Evolutionary conservation across 2,888 invertebrate genomes (phyloP), one percentile per base, ranked within the genome.

Genomic region (Torymus auratus): DNA sequence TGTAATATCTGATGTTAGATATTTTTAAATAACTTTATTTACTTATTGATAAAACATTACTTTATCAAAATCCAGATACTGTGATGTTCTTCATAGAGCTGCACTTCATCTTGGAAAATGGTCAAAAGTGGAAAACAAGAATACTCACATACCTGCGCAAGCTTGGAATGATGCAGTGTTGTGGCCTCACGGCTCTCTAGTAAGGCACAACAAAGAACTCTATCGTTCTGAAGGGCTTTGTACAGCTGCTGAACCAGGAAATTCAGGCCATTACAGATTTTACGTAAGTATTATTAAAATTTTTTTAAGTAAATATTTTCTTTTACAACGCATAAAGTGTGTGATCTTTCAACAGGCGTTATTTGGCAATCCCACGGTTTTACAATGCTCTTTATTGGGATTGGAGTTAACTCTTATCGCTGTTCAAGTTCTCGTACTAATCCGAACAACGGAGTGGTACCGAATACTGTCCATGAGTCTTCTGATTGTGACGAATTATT

Each of bases 61-160:
- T 41, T 41, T 41, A 41, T 41, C 41, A 7, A 41, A 65, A 68
- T 78, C 28, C 77, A 92, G 92, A 83, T 96, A 97, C 89, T 95
- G 97, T 88, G 98, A 99, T 92, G 94, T 96, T 55, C 92, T 98
- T 82, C 99, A 99, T 91, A 93, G 97, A 86, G 95, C 97, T 80
- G 96, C 98, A 0, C 91, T 96, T 68, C 99, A 99, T 91, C 93
- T 99, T 68, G 98, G 98, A 3, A 92, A 93, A 79, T 97, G 97
- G 95, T 92, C 93, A 15, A 90, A 89, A 86, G 91, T 94, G 52
- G 94, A 94, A 84, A 92, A 92, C 52, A 91, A 93, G 28, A 92
- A 92, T 77, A 92, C 92, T 75, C 93, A 94, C 85, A 91, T 93
- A 3, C 93, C 93, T 1, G 92, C 88, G 13, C 91, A 91, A 85